Conservation (phyloP, 2,888 invertebrate species). For the Lymantria dispar region DNA sequence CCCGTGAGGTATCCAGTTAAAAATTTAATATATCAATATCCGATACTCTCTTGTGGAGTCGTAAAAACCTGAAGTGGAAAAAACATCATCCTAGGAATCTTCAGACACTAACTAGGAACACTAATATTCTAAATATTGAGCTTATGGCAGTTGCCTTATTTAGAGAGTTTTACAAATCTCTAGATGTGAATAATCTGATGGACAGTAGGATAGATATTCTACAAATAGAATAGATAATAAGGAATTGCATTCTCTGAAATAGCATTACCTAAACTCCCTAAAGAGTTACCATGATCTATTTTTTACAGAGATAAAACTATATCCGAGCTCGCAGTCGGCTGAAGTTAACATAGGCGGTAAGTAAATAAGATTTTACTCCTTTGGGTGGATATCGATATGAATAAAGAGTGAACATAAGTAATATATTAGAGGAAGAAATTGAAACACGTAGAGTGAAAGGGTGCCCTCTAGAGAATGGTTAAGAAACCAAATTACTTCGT, state of each 20-base stretch:
- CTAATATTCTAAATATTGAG: too few relatives aligned
- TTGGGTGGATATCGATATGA: constrained; percentile 31
- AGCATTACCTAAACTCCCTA: constrained; percentile 8
- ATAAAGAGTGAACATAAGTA: constrained; percentile 28
- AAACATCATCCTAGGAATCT: too few relatives aligned
- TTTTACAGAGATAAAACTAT: constrained; percentile 58
- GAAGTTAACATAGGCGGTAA: constrained; percentile 48
- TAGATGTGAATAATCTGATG: too few relatives aligned
- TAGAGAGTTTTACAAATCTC: too few relatives aligned
- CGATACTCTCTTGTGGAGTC: too few relatives aligned
- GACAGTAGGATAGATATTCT: too few relatives aligned
- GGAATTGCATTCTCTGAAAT: constrained; percentile 2
- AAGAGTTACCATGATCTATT: constrained; percentile 12
- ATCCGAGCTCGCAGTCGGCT: constrained; percentile 51
- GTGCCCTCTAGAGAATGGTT: constrained; percentile 21
- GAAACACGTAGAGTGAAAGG: constrained; percentile 28
- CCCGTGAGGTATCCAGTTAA: too few relatives aligned
- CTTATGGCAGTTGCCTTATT: too few relatives aligned
- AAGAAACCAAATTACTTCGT: constrained; percentile 1
- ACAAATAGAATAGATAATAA: background rate
- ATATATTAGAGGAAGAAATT: constrained; percentile 21
- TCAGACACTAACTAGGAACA: too few relatives aligned
- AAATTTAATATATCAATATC: too few relatives aligned
- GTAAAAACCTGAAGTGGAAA: too few relatives aligned
- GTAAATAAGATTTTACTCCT: constrained; percentile 37